Base-by-base conservation (phyloP, 2,797 vertebrate genomes). In the Spheniscus humboldti region DNA sequence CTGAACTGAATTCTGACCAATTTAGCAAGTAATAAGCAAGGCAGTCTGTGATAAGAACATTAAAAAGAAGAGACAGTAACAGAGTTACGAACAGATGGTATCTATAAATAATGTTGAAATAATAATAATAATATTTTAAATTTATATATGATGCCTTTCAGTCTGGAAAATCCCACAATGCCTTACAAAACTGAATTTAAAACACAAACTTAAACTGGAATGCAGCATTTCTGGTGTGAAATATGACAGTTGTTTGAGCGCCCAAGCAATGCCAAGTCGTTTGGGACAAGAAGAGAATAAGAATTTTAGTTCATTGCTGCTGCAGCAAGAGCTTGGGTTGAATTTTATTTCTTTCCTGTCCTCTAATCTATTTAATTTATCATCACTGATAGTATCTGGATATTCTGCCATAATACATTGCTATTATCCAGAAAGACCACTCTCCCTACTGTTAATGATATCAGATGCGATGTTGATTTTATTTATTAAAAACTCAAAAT, bases 21-120 rank as follows among this genome's bases (percentile, higher is more conserved):
- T 97, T 96, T 97, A 95, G 91, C 87, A 94, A 97, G 89, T 91
- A 96, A 96, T 93, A 94, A 95, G 93, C 86, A 94, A 96, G 94
- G 57, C 72, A 74, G 72, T 87, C 86, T 96, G 95, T 80, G 76
- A 94, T 95, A 86, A 64, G 92, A 94, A 92, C 87, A 92, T 96
- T 97, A 96, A 94, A 94, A 96, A 93, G 84, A 94, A 95, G 91
- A 96, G 92, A 95, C 88, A 90, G 89, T 95, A 89, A 85, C 80
- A 91, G 78, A 95, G 90, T 86, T 92, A 84, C 1, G 39, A 94
- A 93, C 91, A 97, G 91, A 97, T 96, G 90, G 93, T 90, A 94
- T 60, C 88, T 86, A 94, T 91, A 96, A 97, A 95, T 96, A 95
- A 96, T 86, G 71, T 55, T 92, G 92, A 97, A 96, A 96, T 94